A percentile compares a stretch with the other conserved stretches of the same genome.
Conservation (phyloP, 2,113 vertebrate species). For the Neopipo cinnamomea region DNA sequence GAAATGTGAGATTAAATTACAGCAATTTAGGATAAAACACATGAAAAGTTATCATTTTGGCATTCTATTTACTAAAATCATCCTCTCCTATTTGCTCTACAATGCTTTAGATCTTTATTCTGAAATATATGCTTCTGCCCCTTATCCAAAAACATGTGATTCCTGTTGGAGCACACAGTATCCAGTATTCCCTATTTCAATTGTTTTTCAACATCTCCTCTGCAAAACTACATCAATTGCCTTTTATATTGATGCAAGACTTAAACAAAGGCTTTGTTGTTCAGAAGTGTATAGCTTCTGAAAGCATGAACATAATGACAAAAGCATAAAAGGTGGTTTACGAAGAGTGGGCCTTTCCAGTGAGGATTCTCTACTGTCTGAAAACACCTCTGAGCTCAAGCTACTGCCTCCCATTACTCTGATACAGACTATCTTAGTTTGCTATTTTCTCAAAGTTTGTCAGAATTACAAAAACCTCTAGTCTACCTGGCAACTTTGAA, state of each 20-base stretch:
- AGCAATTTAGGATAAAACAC: slow-evolving; percentile 2
- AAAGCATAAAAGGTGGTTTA: not conserved
- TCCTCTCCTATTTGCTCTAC: not conserved
- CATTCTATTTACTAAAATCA: not conserved
- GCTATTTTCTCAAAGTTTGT: not conserved
- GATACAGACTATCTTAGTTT: not conserved
- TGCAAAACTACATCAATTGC: not conserved
- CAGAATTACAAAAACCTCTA: not conserved
- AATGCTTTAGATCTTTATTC: not conserved
- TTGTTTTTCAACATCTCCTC: not conserved
- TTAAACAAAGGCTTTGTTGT: not conserved
- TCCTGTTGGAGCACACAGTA: not conserved
- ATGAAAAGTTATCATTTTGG: not conserved
- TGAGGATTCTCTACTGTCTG: not conserved
- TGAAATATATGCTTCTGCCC: not conserved
- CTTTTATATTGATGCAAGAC: not conserved
- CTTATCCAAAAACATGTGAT: rapidly evolving
- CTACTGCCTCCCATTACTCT: not conserved
- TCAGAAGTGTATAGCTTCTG: not conserved
- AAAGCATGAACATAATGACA: not conserved
- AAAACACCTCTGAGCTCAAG: not conserved
- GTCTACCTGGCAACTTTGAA: not conserved
- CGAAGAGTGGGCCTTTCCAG: not conserved
- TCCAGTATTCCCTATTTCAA: not conserved
- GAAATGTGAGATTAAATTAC: not conserved